Conservation (phyloP, 2,113 vertebrate genomes). For the Cyanistes caeruleus region DNA sequence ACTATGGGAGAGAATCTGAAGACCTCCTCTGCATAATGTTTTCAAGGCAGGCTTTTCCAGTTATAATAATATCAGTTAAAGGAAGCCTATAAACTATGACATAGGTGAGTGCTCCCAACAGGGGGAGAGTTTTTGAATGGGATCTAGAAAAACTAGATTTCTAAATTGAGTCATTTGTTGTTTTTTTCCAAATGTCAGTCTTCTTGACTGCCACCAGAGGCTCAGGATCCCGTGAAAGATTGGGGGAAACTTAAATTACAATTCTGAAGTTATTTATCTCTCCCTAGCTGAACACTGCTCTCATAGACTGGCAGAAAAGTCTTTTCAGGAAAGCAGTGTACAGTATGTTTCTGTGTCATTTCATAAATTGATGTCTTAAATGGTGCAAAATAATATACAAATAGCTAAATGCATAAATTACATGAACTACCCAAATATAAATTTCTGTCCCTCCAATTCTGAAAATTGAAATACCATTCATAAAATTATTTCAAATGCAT, state of each 20-base stretch:
- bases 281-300: background rate
- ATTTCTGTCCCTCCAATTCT: background rate
- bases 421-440: background rate
- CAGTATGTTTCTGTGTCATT: background rate
- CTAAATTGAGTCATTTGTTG: background rate
- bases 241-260: background rate
- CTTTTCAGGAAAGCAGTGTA: background rate
- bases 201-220: background rate
- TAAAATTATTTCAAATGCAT: background rate
- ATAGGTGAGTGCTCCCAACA: background rate
- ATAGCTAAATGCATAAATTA: background rate
- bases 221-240: background rate
- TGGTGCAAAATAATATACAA: background rate
- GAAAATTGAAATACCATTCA: background rate
- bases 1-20: background rate
- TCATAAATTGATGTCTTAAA: background rate
- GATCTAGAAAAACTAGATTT: conserved; percentile 52
- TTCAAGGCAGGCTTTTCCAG: background rate
- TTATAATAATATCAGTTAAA: background rate
- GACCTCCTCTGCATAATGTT: background rate
- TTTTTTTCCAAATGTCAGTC: background rate
- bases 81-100: conserved; percentile 13
- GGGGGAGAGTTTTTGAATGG: conserved; percentile 28
- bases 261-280: background rate
- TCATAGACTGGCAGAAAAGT: background rate